Evolutionary conservation across 2,797 vertebrate species (phyloP).

Genomic region (Cetoscarus ocellatus): DNA sequence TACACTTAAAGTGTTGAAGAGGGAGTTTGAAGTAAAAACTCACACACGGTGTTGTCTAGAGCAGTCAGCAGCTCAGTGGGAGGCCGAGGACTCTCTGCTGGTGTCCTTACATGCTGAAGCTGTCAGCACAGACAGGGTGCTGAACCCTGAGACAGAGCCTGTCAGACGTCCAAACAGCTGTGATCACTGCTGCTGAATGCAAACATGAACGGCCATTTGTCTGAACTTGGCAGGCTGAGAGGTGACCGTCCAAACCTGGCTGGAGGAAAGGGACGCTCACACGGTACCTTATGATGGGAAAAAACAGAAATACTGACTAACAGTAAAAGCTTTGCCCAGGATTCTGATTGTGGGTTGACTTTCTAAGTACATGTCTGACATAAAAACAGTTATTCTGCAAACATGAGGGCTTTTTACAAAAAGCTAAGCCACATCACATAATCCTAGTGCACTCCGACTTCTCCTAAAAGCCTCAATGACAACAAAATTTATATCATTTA

Average conservation of each 20-base stretch:
- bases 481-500: too few species aligned
- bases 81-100: conserved; percentile 50
- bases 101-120: conserved; percentile 71
- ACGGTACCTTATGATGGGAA: conserved; percentile 5
- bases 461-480: too few species aligned
- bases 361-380: conserved; percentile 15
- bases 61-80: conserved; percentile 55
- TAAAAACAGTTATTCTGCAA: conserved; percentile 8
- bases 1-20: conserved; percentile 10
- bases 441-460: neutral
- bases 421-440: neutral
- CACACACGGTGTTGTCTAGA: conserved; percentile 40
- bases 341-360: conserved; percentile 29
- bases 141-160: conserved; percentile 70
- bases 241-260: conserved; percentile 64
- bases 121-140: conserved; percentile 72
- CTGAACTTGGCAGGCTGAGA: conserved; percentile 62
- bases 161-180: conserved; percentile 74
- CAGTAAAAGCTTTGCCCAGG: conserved; percentile 10
- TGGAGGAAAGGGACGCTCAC: conserved; percentile 21
- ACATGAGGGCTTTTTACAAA: neutral
- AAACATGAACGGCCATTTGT: conserved; percentile 80
- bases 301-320: conserved; percentile 5
- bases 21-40: conserved; percentile 28
- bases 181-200: conserved; percentile 70